A percentile compares a stretch with the other conserved stretches of the same genome.
Evolutionary conservation across 2,888 invertebrate species (phyloP).

Genomic region (Habrosyne pyritoides): DNA sequence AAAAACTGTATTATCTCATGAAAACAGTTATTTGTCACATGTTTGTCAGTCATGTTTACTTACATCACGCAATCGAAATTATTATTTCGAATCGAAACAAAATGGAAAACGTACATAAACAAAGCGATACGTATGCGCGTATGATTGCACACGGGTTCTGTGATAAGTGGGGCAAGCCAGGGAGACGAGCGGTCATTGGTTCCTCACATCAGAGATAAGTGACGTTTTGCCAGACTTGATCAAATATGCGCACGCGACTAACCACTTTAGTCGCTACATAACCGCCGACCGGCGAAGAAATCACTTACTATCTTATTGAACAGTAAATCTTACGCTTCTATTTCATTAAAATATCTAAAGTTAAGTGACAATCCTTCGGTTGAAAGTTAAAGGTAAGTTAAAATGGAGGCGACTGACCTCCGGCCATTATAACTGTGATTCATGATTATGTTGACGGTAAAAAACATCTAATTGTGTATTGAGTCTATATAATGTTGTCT

Average conservation of each 20-base stretch:
- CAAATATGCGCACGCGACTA: slow-evolving; percentile 1
- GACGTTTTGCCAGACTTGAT: slow-evolving; percentile 8
- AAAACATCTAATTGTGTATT: background rate
- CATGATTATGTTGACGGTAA: too few relatives aligned
- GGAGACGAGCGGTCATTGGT: slow-evolving; percentile 30
- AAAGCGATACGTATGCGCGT: background rate
- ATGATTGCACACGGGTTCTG: background rate
- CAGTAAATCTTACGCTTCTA: background rate
- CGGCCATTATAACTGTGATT: too few relatives aligned
- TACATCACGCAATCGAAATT: too few relatives aligned
- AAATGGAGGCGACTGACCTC: background rate
- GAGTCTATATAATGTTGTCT: background rate
- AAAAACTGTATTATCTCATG: too few relatives aligned
- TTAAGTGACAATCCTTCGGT: background rate
- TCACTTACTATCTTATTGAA: background rate
- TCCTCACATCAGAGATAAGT: slow-evolving; percentile 33
- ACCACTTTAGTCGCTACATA: slow-evolving; percentile 23
- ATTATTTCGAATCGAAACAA: background rate
- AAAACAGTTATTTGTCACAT: too few relatives aligned
- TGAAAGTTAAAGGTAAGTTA: background rate
- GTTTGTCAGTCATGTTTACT: too few relatives aligned
- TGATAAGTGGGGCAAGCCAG: background rate
- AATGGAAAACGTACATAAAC: background rate
- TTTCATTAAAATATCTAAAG: background rate
- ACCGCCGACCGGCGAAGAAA: slow-evolving; percentile 15